A percentile compares a stretch with the other conserved stretches of the same genome.
Conservation (phyloP, 2,797 vertebrate species). For the Sebastes matsubarae region DNA sequence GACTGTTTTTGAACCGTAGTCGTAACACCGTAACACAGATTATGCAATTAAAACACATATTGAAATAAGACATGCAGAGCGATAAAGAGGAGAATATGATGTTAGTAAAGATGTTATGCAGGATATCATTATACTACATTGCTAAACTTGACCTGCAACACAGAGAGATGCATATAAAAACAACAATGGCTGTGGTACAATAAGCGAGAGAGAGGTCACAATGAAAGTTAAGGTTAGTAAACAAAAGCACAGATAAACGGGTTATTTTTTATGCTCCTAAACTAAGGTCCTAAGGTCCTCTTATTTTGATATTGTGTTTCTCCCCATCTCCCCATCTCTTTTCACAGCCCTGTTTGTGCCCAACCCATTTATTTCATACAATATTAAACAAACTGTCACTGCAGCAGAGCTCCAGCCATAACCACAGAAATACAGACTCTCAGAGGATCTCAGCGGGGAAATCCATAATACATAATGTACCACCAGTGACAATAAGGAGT, state of each 20-base stretch:
- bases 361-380: not conserved
- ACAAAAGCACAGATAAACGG: not conserved
- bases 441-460: conserved; percentile 38
- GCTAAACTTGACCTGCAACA: not conserved
- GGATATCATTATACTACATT: not conserved
- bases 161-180: not conserved
- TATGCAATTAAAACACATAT: no score
- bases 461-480: conserved; percentile 40
- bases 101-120: not conserved
- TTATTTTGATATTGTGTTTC: not conserved
- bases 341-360: not conserved
- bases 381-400: conserved; percentile 3
- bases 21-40: not conserved
- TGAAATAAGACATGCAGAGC: not conserved
- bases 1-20: not conserved
- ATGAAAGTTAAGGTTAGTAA: not conserved
- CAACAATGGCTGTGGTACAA: not conserved
- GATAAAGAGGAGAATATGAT: not conserved
- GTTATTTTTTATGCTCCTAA: not conserved
- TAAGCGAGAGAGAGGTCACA: not conserved
- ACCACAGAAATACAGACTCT: conserved; percentile 16
- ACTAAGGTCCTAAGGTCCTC: not conserved
- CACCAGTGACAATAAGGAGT: conserved; percentile 39
- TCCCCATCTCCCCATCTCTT: not conserved
- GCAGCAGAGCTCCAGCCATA: conserved; percentile 3